These are phyloP conservation scores for Rhimphoctona megacephalus DNA, from an alignment of 2,888 invertebrate species.

Conservation along the genomic window DNA sequence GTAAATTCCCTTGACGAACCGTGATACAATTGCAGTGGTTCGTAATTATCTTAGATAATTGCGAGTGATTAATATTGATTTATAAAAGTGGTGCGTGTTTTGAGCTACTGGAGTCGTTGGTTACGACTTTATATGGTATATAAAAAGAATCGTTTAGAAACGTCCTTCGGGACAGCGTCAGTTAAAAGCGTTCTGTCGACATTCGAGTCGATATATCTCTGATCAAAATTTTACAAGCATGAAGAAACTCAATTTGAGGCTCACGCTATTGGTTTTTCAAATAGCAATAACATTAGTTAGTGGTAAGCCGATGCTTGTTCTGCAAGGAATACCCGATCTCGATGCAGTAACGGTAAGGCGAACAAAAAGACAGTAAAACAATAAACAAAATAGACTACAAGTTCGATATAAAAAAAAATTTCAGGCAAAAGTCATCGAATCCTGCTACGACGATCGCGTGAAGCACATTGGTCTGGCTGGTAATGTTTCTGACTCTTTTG, in stretches of 20 bases:
- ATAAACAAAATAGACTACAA: not conserved
- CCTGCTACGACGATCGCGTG: not conserved
- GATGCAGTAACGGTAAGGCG: not conserved
- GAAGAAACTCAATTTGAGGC: not conserved
- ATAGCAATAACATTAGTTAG: not conserved
- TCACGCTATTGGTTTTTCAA: not conserved
- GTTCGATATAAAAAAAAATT: not conserved
- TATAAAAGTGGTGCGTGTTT: not conserved
- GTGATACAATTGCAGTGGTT: not conserved
- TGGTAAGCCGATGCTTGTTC: not conserved
- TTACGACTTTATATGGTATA: not conserved
- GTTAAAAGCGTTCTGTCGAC: not conserved
- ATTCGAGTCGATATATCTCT: not conserved
- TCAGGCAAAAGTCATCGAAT: not conserved
- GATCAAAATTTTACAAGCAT: not conserved
- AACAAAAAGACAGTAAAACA: not conserved
- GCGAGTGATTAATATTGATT: not conserved
- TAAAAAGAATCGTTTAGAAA: not conserved
- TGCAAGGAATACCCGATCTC: not conserved
- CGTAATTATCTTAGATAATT: not conserved
- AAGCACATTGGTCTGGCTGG: not conserved
- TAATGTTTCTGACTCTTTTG: not conserved
- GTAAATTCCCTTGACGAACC: not conserved
- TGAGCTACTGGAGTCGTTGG: not conserved
- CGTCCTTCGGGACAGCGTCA: not conserved